Conservation (phyloP, 1,140 invertebrate genomes). For the Drosophila ogumai region DNA sequence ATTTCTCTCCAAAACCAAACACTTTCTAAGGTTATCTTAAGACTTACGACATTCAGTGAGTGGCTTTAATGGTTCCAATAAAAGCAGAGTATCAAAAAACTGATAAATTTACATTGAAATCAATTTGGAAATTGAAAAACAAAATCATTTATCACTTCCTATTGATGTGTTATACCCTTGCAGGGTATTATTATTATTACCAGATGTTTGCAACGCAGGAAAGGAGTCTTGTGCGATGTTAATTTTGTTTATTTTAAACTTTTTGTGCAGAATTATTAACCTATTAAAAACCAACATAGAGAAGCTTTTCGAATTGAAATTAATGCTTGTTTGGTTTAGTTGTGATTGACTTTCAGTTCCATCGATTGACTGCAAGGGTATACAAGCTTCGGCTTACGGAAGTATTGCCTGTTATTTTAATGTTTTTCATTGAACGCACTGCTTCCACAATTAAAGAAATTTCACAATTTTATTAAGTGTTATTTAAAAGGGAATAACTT, state of each 20-base stretch:
- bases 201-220: too few species aligned
- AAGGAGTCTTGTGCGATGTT: too few species aligned
- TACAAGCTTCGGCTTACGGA: too few species aligned
- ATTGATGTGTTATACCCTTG: neutral
- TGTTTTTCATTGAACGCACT: neutral
- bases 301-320: too few species aligned
- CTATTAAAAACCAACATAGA: too few species aligned
- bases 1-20: conserved; percentile 15
- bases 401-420: neutral
- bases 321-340: too few species aligned
- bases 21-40: conserved; percentile 25
- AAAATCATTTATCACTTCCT: conserved; percentile 12
- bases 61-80: neutral
- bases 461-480: neutral
- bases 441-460: neutral
- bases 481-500: too few species aligned
- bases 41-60: conserved; percentile 3
- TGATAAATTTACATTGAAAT: neutral
- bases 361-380: too few species aligned
- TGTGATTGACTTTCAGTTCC: too few species aligned
- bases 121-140: conserved; percentile 24
- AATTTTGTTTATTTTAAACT: too few species aligned
- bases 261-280: too few species aligned
- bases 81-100: conserved; percentile 5
- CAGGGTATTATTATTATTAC: neutral